These are phyloP conservation scores for Lycodopsis pacificus DNA, from an alignment of 2,797 vertebrate genomes.

Conservation along the genomic window DNA sequence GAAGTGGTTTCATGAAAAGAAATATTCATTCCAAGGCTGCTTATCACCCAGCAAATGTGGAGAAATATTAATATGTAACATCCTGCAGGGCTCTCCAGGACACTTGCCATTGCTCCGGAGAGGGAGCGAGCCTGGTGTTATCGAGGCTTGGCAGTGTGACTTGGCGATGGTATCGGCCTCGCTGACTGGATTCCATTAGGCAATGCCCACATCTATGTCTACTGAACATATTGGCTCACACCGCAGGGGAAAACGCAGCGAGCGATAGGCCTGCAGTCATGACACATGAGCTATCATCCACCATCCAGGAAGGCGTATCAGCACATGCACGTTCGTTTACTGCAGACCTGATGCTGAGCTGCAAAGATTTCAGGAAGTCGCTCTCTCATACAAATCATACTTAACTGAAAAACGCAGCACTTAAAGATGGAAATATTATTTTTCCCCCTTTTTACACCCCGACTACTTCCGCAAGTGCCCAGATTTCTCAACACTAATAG, in stretches of 20 bases:
- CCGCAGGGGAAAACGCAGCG: constrained; percentile 45
- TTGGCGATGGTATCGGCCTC: constrained; percentile 77
- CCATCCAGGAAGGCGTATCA: constrained; percentile 67
- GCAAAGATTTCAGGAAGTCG: constrained; percentile 55
- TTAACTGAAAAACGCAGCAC: constrained; percentile 22
- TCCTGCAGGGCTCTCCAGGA: constrained; percentile 78
- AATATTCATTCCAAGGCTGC: constrained; percentile 67
- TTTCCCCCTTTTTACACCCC: constrained; percentile 27
- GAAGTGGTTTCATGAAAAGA: constrained; percentile 69
- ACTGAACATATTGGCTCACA: constrained; percentile 76
- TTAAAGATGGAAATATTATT: constrained; percentile 50
- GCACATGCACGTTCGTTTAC: constrained; percentile 62
- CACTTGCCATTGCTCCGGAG: constrained; percentile 70
- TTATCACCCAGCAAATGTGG: constrained; percentile 78
- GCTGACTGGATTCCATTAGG: constrained; percentile 84
- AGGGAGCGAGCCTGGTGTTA: constrained; percentile 73
- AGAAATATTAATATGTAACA: constrained; percentile 84
- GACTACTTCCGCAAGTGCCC: constrained; percentile 50
- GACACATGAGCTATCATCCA: constrained; percentile 74
- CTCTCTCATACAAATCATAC: constrained; percentile 52
- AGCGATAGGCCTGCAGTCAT: constrained; percentile 69
- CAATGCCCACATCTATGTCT: constrained; percentile 75
- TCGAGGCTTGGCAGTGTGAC: constrained; percentile 75
- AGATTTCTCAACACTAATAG: constrained; percentile 64
- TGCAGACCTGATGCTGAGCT: constrained; percentile 59